Base-by-base conservation (phyloP, 2,797 vertebrate genomes). In the Lepus townsendii region DNA sequence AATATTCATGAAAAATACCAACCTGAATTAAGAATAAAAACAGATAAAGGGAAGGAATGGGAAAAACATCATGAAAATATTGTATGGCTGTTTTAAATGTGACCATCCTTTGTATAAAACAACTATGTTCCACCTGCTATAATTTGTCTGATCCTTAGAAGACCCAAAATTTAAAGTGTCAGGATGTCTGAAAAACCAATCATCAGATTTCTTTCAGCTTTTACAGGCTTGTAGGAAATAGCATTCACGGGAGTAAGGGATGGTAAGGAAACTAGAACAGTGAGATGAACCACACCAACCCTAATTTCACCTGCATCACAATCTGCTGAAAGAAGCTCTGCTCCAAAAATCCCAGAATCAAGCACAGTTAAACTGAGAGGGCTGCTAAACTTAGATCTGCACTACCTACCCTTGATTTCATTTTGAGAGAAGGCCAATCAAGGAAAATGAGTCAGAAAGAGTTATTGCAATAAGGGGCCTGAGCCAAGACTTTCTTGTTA, bases 361-460 rank as follows among this genome's bases (percentile, higher is more conserved):
- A 69, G 20, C 27, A 22, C 19, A 13, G 2, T 57, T 50, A 30
- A 88, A 54, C 16, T 17, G 83, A 22, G 24, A 85, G 35, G 12
- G 4, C 52, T 73, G 26, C 50, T 63, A 66, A 96, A n/a, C 26
- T 68, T 73, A 88, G 79, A 50, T n/a, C 73, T 62, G 30, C 1
- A 14, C 63, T 30, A 11, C 2, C 17, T 11, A n/a, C 3, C 2
- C 19, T 90, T 83, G 50, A 50, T 82, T 95, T 91, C n/a, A 63
- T 77, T 86, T 78, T 66, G 35, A 83, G 54, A 73, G 52, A 83
- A 89, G 71, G 47, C 12, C 62, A 32, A 35, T 75, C 65, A 88
- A n/a, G n/a, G 35, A n/a, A 95, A 83, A 73, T 92, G 35, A 92
- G 38, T 95, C 78, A 84, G 79, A 80, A 78, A 78, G 54, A 20